A percentile compares a stretch with the other conserved stretches of the same genome.
Conservation (phyloP, 2,888 invertebrate genomes). For the Stenchaetothrips biformis region DNA sequence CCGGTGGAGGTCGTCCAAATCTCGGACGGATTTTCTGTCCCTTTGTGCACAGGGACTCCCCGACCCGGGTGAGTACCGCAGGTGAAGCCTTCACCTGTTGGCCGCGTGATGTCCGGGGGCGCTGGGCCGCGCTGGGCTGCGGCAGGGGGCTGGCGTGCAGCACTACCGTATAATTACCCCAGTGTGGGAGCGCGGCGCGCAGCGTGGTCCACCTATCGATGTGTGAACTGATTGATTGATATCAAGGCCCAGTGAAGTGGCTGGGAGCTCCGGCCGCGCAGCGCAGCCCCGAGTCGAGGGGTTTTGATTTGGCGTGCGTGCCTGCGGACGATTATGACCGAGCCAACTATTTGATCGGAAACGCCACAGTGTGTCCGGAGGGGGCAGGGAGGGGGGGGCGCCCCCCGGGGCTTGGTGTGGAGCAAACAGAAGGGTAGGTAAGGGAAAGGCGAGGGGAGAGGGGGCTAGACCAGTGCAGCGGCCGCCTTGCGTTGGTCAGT, state of each 20-base stretch:
- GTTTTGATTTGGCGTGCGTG: slow-evolving; percentile 24
- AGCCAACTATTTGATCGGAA: slow-evolving; percentile 19
- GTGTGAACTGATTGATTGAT: slow-evolving; percentile 14
- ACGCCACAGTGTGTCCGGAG: background rate
- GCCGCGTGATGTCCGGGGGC: background rate
- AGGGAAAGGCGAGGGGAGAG: no score
- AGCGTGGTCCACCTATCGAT: background rate
- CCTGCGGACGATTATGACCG: background rate
- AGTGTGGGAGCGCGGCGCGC: background rate
- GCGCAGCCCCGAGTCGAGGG: background rate
- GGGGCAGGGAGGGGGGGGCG: background rate
- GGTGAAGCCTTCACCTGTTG: no score
- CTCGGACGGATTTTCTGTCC: no score
- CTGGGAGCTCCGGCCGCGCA: background rate
- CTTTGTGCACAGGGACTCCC: no score
- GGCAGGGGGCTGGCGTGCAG: no score
- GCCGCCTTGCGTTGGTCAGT: slow-evolving; percentile 1
- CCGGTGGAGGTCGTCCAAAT: no score
- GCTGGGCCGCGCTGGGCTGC: no score
- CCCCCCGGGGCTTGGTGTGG: background rate
- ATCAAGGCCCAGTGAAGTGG: background rate
- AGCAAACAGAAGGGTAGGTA: background rate
- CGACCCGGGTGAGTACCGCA: no score
- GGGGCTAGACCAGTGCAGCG: background rate
- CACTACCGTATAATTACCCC: background rate